Percentiles rank a stretch among this genome's conserved stretches.
Evolutionary conservation across 1,140 invertebrate species (phyloP).

Genomic region (Alviniconcha marisindica): DNA sequence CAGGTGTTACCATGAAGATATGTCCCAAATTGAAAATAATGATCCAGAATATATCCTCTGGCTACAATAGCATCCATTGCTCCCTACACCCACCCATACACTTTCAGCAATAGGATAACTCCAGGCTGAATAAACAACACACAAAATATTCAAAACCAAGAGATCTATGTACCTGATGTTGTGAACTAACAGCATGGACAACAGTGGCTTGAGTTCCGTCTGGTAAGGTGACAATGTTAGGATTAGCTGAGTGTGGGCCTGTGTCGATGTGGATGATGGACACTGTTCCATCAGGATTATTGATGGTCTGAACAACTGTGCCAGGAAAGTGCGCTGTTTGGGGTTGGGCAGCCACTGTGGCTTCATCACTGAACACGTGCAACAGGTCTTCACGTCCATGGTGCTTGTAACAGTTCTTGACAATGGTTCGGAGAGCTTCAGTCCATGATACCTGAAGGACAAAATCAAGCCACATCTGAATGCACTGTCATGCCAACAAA

Average conservation of each 20-base stretch:
- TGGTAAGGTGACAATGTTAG: conserved; percentile 90
- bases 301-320: conserved; percentile 96
- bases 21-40: too few species aligned
- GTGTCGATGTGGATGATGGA: conserved; percentile 98
- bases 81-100: too few species aligned
- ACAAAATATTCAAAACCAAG: too few species aligned
- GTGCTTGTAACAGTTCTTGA: conserved; percentile 99
- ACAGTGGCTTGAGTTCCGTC: conserved; percentile 97
- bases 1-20: too few species aligned
- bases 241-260: conserved; percentile 79
- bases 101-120: too few species aligned
- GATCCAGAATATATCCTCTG: too few species aligned
- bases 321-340: conserved; percentile 55
- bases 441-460: conserved; percentile 98
- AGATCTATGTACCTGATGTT: conserved; percentile 46
- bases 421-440: conserved; percentile 96
- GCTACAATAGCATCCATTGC: too few species aligned
- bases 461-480: too few species aligned
- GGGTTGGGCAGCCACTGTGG: conserved; percentile 38
- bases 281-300: conserved; percentile 96
- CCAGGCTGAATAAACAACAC: too few species aligned
- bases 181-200: conserved; percentile 86
- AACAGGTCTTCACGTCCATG: conserved; percentile 96
- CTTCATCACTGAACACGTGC: conserved; percentile 93
- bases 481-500: too few species aligned